These are phyloP conservation scores for Caerostris extrusa DNA, from an alignment of 1,140 invertebrate genomes.

Conservation along the genomic window DNA sequence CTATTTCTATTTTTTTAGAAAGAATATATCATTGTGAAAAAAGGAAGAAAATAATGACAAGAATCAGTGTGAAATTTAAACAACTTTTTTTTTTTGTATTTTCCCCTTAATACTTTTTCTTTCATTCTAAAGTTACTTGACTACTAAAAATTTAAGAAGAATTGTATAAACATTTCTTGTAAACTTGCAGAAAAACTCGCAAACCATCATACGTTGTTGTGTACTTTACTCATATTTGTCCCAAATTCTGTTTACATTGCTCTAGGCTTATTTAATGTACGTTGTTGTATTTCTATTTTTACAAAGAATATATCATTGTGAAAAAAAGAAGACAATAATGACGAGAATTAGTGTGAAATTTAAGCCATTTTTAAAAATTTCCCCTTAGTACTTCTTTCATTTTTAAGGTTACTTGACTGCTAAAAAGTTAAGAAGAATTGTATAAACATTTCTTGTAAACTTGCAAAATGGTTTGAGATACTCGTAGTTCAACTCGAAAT, in stretches of 20 bases:
- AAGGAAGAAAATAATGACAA: background rate
- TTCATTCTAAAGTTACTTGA: background rate
- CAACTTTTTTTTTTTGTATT: background rate
- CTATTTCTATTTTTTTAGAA: too few relatives aligned
- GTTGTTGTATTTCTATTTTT: too few relatives aligned
- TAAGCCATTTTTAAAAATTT: too few relatives aligned
- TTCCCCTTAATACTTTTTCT: background rate
- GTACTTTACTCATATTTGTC: too few relatives aligned
- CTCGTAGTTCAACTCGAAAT: slow-evolving; percentile 14
- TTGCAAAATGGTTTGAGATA: background rate
- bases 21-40: background rate
- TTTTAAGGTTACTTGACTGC: background rate
- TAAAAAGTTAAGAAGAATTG: background rate
- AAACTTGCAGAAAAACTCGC: background rate
- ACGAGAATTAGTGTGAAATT: too few relatives aligned
- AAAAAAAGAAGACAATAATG: too few relatives aligned
- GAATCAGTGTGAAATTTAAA: background rate
- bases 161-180: slow-evolving; percentile 29
- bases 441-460: slow-evolving; percentile 23
- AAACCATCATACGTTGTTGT: too few relatives aligned
- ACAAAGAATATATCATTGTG: too few relatives aligned
- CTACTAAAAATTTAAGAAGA: background rate
- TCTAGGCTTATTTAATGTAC: too few relatives aligned
- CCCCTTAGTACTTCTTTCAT: background rate
- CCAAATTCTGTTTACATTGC: too few relatives aligned